phyloP scores from a whole-genome alignment of 2,797 vertebrate species.

The Emys orbicularis region DNA sequence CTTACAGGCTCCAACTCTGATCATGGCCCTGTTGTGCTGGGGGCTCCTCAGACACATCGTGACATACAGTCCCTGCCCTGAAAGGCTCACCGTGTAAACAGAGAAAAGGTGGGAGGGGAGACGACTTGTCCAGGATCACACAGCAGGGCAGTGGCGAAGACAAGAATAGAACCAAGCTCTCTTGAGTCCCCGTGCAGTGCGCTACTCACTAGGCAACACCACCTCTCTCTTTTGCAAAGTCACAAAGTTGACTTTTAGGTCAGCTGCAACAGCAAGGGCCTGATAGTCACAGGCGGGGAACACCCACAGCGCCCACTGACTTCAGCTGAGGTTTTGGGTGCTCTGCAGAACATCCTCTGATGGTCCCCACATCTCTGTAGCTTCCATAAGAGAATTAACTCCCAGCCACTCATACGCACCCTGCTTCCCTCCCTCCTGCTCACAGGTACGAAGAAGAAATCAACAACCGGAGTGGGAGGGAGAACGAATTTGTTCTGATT shows the following conservation, averaged over 20 bases:
- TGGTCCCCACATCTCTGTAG: background rate
- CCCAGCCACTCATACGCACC: background rate
- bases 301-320: background rate
- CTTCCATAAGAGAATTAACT: background rate
- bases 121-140: background rate
- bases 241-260: too few species aligned
- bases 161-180: background rate
- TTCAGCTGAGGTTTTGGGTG: background rate
- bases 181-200: too few species aligned
- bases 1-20: too few species aligned
- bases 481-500: constrained; percentile 94
- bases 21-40: too few species aligned
- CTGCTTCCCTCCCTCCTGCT: background rate
- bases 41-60: too few species aligned
- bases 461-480: constrained; percentile 92
- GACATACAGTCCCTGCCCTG: background rate
- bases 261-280: background rate
- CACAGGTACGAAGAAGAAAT: constrained; percentile 94
- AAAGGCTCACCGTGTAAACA: background rate
- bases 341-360: background rate
- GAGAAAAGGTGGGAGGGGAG: background rate
- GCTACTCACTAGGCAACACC: background rate
- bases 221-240: background rate
- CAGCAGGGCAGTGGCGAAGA: background rate
- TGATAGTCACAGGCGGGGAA: too few species aligned